Percentiles rank a stretch among this genome's conserved stretches.
phyloP scores from a whole-genome alignment of 1,140 invertebrate genomes.

The Drosophila sulfurigaster region DNA sequence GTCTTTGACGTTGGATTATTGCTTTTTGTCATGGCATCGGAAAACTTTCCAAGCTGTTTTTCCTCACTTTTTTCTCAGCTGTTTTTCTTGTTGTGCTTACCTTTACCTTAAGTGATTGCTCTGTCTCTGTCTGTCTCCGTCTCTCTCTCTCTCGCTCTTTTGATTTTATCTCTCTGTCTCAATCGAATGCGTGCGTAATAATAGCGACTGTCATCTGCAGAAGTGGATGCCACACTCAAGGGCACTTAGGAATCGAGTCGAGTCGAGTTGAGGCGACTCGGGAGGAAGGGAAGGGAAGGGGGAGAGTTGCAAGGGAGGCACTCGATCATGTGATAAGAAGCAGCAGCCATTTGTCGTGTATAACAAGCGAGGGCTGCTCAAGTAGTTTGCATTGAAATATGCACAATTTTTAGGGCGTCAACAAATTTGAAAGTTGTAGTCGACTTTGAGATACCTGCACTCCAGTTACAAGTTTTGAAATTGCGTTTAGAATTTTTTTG shows the following conservation, averaged over 20 bases:
- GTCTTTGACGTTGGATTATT: constrained; percentile 31
- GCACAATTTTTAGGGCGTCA: neutral
- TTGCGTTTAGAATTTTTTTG: too few relatives aligned
- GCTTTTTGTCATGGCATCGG: constrained; percentile 35
- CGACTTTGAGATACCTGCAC: neutral
- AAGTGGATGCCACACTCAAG: constrained; percentile 40
- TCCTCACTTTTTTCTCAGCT: neutral
- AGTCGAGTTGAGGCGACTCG: too few relatives aligned
- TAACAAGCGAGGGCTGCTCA: constrained; percentile 6
- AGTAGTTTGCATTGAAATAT: neutral
- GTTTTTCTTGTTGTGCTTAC: constrained; percentile 4
- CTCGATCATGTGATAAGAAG: constrained; percentile 26
- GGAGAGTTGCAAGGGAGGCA: constrained; percentile 3
- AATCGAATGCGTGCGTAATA: neutral
- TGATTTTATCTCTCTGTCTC: neutral
- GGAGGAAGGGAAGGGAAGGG: neutral
- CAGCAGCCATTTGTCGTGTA: constrained; percentile 28
- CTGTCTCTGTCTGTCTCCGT: too few relatives aligned
- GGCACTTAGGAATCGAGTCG: constrained; percentile 12
- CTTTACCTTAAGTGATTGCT: neutral
- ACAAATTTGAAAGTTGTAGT: neutral
- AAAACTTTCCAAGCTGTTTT: constrained; percentile 26
- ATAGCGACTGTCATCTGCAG: constrained; percentile 22
- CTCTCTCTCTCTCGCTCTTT: neutral
- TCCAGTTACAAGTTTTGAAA: too few relatives aligned